Evolutionary conservation across 2,888 invertebrate species (phyloP), one percentile per base, ranked within the genome.

Genomic region (Brachyptera putata): DNA sequence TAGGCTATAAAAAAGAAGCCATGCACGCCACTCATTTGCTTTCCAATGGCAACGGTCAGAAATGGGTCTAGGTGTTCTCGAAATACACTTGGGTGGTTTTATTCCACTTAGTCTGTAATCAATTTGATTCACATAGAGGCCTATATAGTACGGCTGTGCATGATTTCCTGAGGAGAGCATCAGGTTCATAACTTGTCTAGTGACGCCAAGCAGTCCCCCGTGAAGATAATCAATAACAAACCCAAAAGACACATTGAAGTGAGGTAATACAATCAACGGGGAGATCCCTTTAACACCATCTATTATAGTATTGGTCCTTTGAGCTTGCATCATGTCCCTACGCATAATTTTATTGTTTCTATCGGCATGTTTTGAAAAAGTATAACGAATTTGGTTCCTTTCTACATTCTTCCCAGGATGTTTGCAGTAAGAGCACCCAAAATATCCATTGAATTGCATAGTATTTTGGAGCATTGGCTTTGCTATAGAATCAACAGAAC

Each of bases 191-290:
- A 43, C 3, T 22, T 13, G 16, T 18, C 25, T 18, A 16, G 37
- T 5, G 16, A 39, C 39, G 5, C 56, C 56, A n/a, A 56, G n/a
- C 37, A 56, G 34, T 18, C 34, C 39, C 13, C 21, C 18, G 37
- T 55, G 55, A 30, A 55, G 26, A 26, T 55, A 56, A 36, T 37
- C 56, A 9, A 56, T 39, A 5, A 56, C 56, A 36, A 56, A 9
- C 13, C 56, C 39, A 36, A 2, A 14, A 13, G 22, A 37, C 14
- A 56, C 22, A 30, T 56, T 39, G 36, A 56, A 56, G 36, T 56
- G 13, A 36, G 16, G 3, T 9, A 43, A 18, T 11, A 43, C 21
- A 43, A 11, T 21, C 16, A 43, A 21, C 18, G 43, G 43, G 2
- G 43, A 43, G 11, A 43, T 43, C 2, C 43, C 43, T 22, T 43